Base-by-base conservation (phyloP, 2,888 invertebrate species). In the Oscheius sp. region DNA sequence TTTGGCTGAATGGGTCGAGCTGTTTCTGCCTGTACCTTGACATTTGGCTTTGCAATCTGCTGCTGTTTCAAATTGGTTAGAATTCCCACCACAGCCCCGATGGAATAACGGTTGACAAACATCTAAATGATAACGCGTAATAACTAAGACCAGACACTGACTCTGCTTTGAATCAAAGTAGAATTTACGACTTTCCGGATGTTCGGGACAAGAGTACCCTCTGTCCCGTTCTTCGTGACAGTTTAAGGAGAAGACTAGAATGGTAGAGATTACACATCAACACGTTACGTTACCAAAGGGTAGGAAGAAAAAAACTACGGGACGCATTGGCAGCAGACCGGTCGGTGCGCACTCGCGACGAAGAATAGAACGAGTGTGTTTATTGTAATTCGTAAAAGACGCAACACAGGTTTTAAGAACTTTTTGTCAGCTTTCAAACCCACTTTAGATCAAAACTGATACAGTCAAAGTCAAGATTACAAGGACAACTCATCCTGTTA, bases 1-100 rank as follows among this genome's bases (percentile, higher is more conserved):
- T 27, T 23, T 46, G 5, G 69, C 18, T 16, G 35, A 35, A 41
- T 35, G 21, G 35, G 61, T 41, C 13, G 25, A 25, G 16, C 21
- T 64, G 49, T 74, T 66, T 9, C 64, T 45, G 23, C 59, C 61
- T n/a, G 72, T 69, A 5, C 12, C 25, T 59, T 64, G 29, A 73
- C 81, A 81, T 3, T 73, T 64, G 13, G 76, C 72, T 5, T 66
- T 64, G 63, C 87, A 87, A 12, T 78, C 79, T 23, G 79, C 84
- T 72, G 82, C 76, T 1, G 84, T 75, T 0, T 69, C 74, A 64
- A 87, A 87, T 61, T 84, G 78, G 75, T 87, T 87, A 12, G 81
- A 77, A 66, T 87, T 87, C 41, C 87, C 87, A 45, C 74, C 77
- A 75, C 87, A 87, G 35, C 86, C 86, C 35, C 83, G 79, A 46